phyloP scores from a whole-genome alignment of 1,140 invertebrate species.

The Globodera ellingtonae region DNA sequence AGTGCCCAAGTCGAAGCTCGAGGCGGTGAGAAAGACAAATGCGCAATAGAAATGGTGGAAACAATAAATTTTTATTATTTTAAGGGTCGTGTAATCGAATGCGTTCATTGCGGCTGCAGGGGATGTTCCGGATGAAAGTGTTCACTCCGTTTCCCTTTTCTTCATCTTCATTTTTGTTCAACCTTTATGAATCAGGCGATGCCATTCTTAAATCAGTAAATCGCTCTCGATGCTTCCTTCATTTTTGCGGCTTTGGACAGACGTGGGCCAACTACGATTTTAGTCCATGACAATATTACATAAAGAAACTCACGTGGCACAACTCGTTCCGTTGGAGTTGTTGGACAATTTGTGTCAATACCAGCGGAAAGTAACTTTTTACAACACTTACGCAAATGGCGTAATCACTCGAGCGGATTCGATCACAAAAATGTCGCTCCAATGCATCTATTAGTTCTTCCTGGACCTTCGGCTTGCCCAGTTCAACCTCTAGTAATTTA shows the following conservation, averaged over 20 bases:
- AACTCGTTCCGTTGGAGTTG: not conserved
- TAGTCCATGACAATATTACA: not conserved
- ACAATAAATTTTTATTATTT: slow-evolving; percentile 29
- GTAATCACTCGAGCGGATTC: not conserved
- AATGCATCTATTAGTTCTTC: not conserved
- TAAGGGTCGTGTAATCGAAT: slow-evolving; percentile 64
- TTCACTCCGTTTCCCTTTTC: not conserved
- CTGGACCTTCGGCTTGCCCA: not conserved
- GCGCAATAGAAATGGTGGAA: no score
- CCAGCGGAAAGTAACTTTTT: not conserved
- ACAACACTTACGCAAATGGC: not conserved
- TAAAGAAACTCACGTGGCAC: not conserved
- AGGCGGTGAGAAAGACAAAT: slow-evolving; percentile 74
- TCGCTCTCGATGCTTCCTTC: not conserved
- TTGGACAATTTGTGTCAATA: not conserved
- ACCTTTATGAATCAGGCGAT: no score
- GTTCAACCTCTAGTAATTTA: not conserved
- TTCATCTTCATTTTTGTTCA: no score
- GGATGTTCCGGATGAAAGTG: slow-evolving; percentile 61
- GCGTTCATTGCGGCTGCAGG: slow-evolving; percentile 64
- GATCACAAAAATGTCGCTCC: not conserved
- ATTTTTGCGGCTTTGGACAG: not conserved
- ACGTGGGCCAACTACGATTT: not conserved
- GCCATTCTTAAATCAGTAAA: not conserved
- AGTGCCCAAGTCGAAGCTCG: slow-evolving; percentile 95